A percentile compares a stretch with the other conserved stretches of the same genome.
phyloP scores from a whole-genome alignment of 2,797 vertebrate species.

The Protosalanx chinensis region DNA sequence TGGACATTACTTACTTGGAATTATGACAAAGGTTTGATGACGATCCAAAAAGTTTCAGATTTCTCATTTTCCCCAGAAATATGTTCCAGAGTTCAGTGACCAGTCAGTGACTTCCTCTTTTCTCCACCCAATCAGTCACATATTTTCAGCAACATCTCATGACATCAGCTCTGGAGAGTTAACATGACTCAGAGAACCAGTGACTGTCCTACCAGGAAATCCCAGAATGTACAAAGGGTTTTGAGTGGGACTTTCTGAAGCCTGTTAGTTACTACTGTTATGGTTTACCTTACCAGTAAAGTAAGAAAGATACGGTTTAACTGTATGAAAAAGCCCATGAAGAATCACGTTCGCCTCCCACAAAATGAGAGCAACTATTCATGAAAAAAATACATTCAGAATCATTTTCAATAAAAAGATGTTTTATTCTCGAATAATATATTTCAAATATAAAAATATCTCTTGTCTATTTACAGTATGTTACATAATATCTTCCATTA shows the following conservation, averaged over 20 bases:
- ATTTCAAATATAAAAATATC: slow-evolving; percentile 73
- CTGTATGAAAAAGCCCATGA: slow-evolving; percentile 22
- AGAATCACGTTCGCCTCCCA: neutral
- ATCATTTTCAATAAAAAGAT: slow-evolving; percentile 59
- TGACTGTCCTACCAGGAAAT: slow-evolving; percentile 69
- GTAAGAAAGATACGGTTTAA: slow-evolving; percentile 3
- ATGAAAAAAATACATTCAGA: slow-evolving; percentile 49
- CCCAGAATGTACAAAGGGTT: slow-evolving; percentile 53
- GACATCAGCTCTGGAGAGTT: slow-evolving; percentile 55
- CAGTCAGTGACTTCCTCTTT: slow-evolving; percentile 5
- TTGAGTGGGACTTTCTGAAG: slow-evolving; percentile 28
- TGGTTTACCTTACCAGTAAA: neutral
- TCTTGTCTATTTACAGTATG: slow-evolving; percentile 73
- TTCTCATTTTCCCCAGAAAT: slow-evolving; percentile 20
- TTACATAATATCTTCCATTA: slow-evolving; percentile 61
- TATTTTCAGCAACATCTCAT: too few species aligned
- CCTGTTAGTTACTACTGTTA: slow-evolving; percentile 5
- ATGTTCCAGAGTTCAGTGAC: slow-evolving; percentile 23
- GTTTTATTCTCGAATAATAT: slow-evolving; percentile 62
- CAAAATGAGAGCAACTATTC: slow-evolving; percentile 24
- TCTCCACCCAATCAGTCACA: too few species aligned
- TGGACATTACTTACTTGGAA: neutral
- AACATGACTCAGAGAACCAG: slow-evolving; percentile 60
- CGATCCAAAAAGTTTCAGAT: neutral
- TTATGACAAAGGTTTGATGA: neutral